Conservation (phyloP, 35 echinoderm and acorn worm species). For the Anneissia japonica region DNA sequence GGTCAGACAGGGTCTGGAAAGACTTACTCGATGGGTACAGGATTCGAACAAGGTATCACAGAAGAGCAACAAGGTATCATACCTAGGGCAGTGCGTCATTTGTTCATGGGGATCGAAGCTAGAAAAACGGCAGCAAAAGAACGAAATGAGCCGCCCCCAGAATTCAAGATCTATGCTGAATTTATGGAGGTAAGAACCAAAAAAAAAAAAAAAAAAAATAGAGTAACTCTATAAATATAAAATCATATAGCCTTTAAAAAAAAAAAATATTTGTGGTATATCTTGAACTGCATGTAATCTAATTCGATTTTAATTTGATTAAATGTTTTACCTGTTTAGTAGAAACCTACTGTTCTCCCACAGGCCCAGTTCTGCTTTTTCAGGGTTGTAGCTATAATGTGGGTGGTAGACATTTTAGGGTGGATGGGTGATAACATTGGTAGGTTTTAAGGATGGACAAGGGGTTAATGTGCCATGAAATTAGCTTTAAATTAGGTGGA, state of each 20-base stretch:
- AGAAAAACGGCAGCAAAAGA: conserved; percentile 28
- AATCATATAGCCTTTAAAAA: not conserved
- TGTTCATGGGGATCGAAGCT: conserved; percentile 75
- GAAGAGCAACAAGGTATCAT: conserved; percentile 78
- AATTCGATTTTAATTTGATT: no score
- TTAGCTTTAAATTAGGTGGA: no score
- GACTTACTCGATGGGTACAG: conserved; percentile 94
- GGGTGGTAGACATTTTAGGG: no score
- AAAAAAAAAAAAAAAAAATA: not conserved
- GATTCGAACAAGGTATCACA: conserved; percentile 68
- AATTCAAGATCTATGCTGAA: conserved; percentile 91
- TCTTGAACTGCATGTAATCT: no score
- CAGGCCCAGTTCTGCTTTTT: no score
- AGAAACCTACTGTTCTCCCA: no score
- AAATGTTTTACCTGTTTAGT: no score
- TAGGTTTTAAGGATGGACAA: no score
- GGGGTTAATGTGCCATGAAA: no score
- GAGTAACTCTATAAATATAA: not conserved
- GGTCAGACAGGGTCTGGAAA: conserved; percentile 93
- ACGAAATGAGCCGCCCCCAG: conserved; percentile 63
- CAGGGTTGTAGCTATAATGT: no score
- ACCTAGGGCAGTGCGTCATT: conserved; percentile 67
- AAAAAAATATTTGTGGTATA: not conserved
- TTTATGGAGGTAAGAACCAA: conserved; percentile 82
- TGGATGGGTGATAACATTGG: no score